Conservation (phyloP, 2,113 vertebrate genomes). For the Merops nubicus region DNA sequence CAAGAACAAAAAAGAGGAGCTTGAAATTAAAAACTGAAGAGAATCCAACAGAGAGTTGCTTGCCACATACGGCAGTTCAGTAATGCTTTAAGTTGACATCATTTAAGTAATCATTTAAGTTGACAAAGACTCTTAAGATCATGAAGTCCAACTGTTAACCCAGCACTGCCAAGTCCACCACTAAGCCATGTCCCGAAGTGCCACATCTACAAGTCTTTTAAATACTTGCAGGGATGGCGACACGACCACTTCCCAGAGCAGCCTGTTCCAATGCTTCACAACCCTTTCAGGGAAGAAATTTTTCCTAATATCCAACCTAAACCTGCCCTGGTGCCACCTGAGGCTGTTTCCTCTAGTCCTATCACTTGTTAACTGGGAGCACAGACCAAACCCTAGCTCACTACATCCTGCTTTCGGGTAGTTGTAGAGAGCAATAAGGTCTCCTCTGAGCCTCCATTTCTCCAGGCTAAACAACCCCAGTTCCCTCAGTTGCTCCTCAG, state of each 20-base stretch:
- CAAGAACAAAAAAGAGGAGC: background rate
- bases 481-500: background rate
- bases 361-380: background rate
- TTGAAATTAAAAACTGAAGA: background rate
- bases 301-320: background rate
- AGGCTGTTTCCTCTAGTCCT: background rate
- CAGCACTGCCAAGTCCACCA: background rate
- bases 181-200: background rate
- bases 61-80: background rate
- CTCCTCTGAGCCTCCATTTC: background rate
- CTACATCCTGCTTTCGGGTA: background rate
- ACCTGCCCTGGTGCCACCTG: background rate
- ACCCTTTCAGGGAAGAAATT: background rate
- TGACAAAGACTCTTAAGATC: background rate
- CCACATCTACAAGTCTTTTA: background rate
- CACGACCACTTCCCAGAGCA: background rate
- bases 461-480: background rate
- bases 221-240: background rate
- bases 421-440: background rate
- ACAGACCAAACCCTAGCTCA: background rate
- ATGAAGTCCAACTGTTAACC: fast-evolving
- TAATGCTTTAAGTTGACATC: no score
- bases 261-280: background rate
- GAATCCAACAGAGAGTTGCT: background rate
- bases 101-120: background rate